Evolutionary conservation across 2,797 vertebrate species (phyloP).

Genomic region (Enteromius afrohamiltoni): DNA sequence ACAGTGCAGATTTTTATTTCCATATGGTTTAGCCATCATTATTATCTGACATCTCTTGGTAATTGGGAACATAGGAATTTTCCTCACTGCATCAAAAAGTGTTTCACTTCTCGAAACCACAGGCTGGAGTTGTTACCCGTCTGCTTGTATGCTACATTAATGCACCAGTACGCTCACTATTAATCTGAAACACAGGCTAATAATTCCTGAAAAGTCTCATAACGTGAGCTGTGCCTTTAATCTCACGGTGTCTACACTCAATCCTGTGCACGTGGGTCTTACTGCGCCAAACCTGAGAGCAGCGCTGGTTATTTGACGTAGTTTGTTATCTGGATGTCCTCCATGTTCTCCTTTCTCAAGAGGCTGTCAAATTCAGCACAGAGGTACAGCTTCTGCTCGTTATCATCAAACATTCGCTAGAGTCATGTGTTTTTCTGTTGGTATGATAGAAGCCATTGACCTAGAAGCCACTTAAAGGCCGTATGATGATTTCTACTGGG

Average conservation of each 20-base stretch:
- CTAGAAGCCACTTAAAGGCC: neutral
- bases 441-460: neutral
- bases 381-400: conserved; percentile 31
- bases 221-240: neutral
- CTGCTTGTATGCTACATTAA: conserved; percentile 24
- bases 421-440: neutral
- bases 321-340: conserved; percentile 30
- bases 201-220: neutral
- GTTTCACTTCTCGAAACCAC: conserved; percentile 46
- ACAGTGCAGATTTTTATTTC: conserved; percentile 2
- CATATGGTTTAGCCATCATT: conserved; percentile 39
- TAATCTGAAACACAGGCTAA: neutral
- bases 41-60: conserved; percentile 24
- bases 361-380: conserved; percentile 54
- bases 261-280: neutral
- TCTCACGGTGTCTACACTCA: neutral
- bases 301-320: conserved; percentile 17
- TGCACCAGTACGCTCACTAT: neutral
- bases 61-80: conserved; percentile 33
- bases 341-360: conserved; percentile 49
- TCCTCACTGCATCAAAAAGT: conserved; percentile 42
- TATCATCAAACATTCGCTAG: neutral
- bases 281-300: neutral
- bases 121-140: conserved; percentile 33
- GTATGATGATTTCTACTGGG: neutral